Conservation (phyloP, 2,797 vertebrate species). For the Catamblyrhynchus diadema region DNA sequence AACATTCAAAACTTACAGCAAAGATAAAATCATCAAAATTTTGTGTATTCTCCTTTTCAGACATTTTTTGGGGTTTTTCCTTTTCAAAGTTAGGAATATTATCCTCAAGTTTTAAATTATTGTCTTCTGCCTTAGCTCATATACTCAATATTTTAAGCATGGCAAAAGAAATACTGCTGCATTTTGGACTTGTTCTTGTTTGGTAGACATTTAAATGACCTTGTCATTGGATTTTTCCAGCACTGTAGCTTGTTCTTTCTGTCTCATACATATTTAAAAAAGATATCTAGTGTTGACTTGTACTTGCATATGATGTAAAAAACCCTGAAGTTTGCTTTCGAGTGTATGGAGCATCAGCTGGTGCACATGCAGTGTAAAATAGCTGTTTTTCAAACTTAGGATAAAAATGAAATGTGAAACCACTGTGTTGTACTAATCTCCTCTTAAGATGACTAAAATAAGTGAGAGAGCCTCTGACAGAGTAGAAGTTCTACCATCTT, state of each 20-base stretch:
- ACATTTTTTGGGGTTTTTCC: not conserved
- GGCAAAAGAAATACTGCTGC: not conserved
- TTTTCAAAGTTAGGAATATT: not conserved
- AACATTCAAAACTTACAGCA: not conserved
- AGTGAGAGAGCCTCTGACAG: not conserved
- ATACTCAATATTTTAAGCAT: not conserved
- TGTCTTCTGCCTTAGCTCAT: not conserved
- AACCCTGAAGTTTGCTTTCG: not conserved
- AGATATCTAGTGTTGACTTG: not conserved
- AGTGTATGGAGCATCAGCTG: not conserved
- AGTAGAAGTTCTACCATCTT: not conserved
- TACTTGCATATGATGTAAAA: not conserved
- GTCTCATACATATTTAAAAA: not conserved
- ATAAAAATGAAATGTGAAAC: not conserved
- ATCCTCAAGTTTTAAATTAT: not conserved
- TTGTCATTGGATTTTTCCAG: not conserved
- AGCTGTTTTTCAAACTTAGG: not conserved
- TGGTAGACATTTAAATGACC: not conserved
- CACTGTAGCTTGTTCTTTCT: not conserved
- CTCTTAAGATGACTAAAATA: not conserved
- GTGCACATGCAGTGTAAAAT: not conserved
- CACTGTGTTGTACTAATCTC: not conserved
- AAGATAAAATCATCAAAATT: not conserved
- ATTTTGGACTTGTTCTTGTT: not conserved
- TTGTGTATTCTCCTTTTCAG: not conserved